Conservation (phyloP, 1,140 invertebrate genomes). For the Acromyrmex charruanus region DNA sequence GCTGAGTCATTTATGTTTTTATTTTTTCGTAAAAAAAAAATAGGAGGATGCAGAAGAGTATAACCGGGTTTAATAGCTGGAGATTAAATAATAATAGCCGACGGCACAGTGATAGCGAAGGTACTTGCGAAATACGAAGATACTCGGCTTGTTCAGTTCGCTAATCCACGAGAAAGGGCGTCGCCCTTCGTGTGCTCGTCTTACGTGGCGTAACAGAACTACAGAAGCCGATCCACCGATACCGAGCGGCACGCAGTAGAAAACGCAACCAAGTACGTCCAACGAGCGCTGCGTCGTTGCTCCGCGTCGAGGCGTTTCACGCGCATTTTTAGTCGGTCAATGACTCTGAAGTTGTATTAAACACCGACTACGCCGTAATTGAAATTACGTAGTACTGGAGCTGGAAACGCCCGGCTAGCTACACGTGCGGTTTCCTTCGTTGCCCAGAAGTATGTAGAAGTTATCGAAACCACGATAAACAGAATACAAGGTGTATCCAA, state of each 20-base stretch:
- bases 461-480: neutral
- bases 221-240: slow-evolving; percentile 18
- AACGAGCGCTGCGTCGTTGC: slow-evolving; percentile 43
- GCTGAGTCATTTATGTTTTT: neutral
- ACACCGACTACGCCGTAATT: slow-evolving; percentile 58
- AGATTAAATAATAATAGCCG: neutral
- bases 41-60: neutral
- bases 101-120: neutral
- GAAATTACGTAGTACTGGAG: slow-evolving; percentile 52
- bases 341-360: slow-evolving; percentile 59
- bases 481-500: neutral
- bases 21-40: neutral
- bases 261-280: slow-evolving; percentile 62
- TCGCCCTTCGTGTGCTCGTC: slow-evolving; percentile 45
- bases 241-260: slow-evolving; percentile 32
- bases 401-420: slow-evolving; percentile 29
- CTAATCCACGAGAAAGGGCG: slow-evolving; percentile 56
- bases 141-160: neutral
- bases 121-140: neutral
- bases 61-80: neutral
- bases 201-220: slow-evolving; percentile 46
- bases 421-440: slow-evolving; percentile 21
- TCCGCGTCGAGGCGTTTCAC: slow-evolving; percentile 61
- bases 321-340: slow-evolving; percentile 63
- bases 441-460: neutral